Conservation (phyloP, 1,140 invertebrate genomes). For the Oedothorax gibbosus region DNA sequence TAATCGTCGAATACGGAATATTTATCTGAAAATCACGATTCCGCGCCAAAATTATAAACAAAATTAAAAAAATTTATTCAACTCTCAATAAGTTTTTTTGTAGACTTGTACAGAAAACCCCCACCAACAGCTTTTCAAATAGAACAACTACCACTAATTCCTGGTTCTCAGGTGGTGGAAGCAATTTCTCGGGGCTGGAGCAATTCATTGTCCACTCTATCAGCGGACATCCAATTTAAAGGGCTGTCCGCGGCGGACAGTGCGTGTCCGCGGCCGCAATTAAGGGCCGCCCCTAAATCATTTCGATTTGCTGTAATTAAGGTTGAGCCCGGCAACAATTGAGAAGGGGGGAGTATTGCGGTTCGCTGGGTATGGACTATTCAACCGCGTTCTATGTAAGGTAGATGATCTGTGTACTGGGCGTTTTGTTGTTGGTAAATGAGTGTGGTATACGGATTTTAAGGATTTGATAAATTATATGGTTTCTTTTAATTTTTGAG, state of each 20-base stretch:
- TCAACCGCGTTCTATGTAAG: too few relatives aligned
- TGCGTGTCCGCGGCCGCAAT: conserved; percentile 42
- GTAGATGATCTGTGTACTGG: too few relatives aligned
- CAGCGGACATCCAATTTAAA: conserved; percentile 40
- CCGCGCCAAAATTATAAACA: too few relatives aligned
- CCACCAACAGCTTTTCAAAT: conserved; percentile 1
- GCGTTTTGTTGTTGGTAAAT: too few relatives aligned
- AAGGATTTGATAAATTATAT: too few relatives aligned
- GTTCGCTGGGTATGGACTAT: conserved; percentile 2
- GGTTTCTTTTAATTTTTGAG: too few relatives aligned
- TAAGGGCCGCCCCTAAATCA: conserved; percentile 53
- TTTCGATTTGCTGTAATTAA: conserved; percentile 60
- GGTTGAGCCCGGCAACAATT: conserved; percentile 54
- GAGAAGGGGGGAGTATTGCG: conserved; percentile 33
- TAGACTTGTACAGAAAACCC: neutral
- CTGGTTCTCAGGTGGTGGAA: neutral
- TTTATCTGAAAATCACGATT: too few relatives aligned
- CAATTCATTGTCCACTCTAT: conserved; percentile 53
- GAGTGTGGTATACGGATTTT: too few relatives aligned
- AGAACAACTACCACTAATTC: neutral
- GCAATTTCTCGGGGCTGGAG: conserved; percentile 38
- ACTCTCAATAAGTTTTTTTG: too few relatives aligned
- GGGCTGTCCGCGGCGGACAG: conserved; percentile 56
- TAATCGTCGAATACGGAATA: too few relatives aligned
- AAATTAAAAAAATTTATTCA: too few relatives aligned